Percentiles rank a stretch among this genome's conserved stretches.
Evolutionary conservation across 2,888 invertebrate species (phyloP).

Genomic region (Agrilus cyanescens): DNA sequence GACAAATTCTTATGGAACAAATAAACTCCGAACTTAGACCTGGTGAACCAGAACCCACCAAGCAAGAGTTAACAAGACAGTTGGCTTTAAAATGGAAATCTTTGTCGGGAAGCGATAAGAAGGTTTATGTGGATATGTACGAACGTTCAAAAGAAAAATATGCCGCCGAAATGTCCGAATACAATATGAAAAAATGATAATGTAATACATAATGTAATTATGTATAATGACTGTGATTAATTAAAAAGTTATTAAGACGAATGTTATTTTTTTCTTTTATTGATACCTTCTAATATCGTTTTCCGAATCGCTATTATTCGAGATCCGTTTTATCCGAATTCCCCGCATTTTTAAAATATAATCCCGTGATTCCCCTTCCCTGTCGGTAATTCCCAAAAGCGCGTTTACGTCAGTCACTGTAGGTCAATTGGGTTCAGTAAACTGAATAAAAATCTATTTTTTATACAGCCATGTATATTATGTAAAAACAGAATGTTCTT

Average conservation of each 20-base stretch:
- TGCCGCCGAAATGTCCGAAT: slow-evolving; percentile 59
- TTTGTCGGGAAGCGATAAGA: slow-evolving; percentile 55
- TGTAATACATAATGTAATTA: background rate
- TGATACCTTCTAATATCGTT: no score
- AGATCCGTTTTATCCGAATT: no score
- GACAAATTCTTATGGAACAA: slow-evolving; percentile 59
- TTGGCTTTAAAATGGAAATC: slow-evolving; percentile 64
- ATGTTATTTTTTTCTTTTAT: no score
- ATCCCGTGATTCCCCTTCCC: no score
- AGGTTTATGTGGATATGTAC: slow-evolving; percentile 63
- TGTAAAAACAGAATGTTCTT: slow-evolving; percentile 5
- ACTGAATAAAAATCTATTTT: slow-evolving; percentile 1
- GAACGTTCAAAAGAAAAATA: slow-evolving; percentile 69
- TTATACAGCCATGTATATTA: slow-evolving; percentile 5
- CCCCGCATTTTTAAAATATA: no score
- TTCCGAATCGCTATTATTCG: no score
- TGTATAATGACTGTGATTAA: no score
- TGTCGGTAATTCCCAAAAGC: no score
- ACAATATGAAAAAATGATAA: slow-evolving; percentile 37
- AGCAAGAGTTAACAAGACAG: slow-evolving; percentile 64
- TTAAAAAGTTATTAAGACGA: no score
- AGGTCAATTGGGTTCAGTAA: no score
- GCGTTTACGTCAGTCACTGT: no score
- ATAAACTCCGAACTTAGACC: slow-evolving; percentile 43
- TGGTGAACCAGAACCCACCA: slow-evolving; percentile 55